These are phyloP conservation scores for human DNA, from an alignment of 2,113 vertebrate genomes.

Conservation along the genomic window DNA sequence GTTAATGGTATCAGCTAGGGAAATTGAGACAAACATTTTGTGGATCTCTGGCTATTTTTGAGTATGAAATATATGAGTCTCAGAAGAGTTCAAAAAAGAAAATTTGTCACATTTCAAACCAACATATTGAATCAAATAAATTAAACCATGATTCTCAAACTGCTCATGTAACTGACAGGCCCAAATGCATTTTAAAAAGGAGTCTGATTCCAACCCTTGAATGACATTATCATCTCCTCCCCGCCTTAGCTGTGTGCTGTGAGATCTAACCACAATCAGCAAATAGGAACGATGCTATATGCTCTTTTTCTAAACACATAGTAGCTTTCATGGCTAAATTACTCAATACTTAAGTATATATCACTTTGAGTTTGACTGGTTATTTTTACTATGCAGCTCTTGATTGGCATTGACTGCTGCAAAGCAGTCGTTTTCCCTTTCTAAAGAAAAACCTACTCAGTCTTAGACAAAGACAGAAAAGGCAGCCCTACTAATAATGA, in stretches of 20 bases:
- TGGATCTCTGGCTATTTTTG: conserved; percentile 52
- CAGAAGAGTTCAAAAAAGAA: conserved; percentile 66
- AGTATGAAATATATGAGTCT: conserved; percentile 63
- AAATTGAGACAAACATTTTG: conserved; percentile 26
- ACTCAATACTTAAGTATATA: background rate
- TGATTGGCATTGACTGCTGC: conserved; percentile 13
- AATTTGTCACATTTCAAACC: conserved; percentile 65
- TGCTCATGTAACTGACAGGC: conserved; percentile 59
- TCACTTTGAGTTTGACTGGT: background rate
- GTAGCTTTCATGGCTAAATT: background rate
- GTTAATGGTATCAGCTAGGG: background rate
- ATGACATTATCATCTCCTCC: background rate
- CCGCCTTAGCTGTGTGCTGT: fast-evolving
- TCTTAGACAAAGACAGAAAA: background rate
- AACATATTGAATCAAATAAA: conserved; percentile 67
- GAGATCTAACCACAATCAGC: background rate
- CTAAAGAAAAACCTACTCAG: conserved; percentile 7
- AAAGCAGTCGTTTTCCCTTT: background rate
- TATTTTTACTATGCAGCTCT: background rate
- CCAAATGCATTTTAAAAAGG: conserved; percentile 61
- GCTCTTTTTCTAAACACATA: fast-evolving
- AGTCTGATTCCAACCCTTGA: background rate
- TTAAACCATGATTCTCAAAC: conserved; percentile 55
- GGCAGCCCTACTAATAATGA: background rate
- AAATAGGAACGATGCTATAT: background rate